Conservation (phyloP, 1,140 invertebrate species). For the Drosophila ficusphila region DNA sequence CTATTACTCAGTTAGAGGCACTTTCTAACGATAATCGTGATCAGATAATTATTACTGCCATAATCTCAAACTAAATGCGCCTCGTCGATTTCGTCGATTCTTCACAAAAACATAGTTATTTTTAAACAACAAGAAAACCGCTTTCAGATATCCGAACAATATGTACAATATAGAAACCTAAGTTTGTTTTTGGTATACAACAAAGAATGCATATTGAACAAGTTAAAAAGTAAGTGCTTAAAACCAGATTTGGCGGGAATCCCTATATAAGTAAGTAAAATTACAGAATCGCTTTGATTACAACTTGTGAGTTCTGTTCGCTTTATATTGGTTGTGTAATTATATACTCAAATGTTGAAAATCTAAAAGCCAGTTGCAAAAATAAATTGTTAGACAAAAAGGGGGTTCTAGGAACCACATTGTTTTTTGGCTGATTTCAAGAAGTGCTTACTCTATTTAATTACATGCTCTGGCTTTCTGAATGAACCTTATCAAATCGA, state of each 20-base stretch:
- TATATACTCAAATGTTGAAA: not conserved
- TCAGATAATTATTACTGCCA: conserved; percentile 21
- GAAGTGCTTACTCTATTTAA: no score
- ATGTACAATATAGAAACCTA: no score
- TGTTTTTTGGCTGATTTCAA: no score
- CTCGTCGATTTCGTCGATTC: not conserved
- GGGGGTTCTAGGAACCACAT: no score
- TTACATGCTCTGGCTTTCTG: no score
- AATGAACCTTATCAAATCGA: no score
- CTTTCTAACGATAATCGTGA: conserved; percentile 14
- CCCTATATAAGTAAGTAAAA: not conserved
- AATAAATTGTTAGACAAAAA: no score
- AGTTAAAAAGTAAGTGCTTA: not conserved
- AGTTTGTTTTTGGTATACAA: not conserved
- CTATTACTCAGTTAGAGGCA: conserved; percentile 3
- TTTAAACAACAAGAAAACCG: not conserved
- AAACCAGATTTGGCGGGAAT: not conserved
- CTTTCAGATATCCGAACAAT: not conserved
- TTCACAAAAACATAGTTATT: not conserved
- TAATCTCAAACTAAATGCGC: conserved; percentile 22
- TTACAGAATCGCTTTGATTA: conserved; percentile 22
- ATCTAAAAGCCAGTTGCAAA: no score
- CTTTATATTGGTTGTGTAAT: not conserved
- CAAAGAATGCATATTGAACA: not conserved
- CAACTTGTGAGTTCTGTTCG: not conserved